Evolutionary conservation across 2,888 invertebrate genomes (phyloP).

Genomic region (Epirrita christyi): DNA sequence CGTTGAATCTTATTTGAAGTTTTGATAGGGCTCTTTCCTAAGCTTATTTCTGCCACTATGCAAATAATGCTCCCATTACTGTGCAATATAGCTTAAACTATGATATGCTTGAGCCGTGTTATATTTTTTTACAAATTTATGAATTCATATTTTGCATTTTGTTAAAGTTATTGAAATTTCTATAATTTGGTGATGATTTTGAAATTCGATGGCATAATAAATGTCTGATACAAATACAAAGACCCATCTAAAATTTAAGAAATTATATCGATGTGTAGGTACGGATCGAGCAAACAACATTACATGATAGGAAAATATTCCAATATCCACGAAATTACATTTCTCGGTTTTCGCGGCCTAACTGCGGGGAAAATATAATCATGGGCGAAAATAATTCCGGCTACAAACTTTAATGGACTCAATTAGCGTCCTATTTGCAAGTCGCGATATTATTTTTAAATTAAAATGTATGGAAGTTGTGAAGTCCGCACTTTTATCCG

Average conservation of each 20-base stretch:
- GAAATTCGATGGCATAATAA: too few relatives aligned
- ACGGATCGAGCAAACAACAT: constrained; percentile 4
- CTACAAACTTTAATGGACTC: constrained; percentile 57
- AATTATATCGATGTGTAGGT: constrained; percentile 3
- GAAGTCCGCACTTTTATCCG: constrained; percentile 61
- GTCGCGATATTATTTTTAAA: constrained; percentile 58
- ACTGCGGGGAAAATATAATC: constrained; percentile 43
- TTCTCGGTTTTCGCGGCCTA: constrained; percentile 17
- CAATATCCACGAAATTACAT: constrained; percentile 25
- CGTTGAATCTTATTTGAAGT: constrained; percentile 37
- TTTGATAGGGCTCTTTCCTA: constrained; percentile 25
- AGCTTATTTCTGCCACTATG: constrained; percentile 21
- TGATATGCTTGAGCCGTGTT: neutral
- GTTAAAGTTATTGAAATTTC: neutral
- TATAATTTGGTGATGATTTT: too few relatives aligned
- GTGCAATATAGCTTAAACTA: constrained; percentile 5
- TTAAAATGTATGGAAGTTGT: constrained; percentile 55
- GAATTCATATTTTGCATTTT: neutral
- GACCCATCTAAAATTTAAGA: neutral
- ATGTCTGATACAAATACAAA: neutral
- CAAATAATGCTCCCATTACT: constrained; percentile 26
- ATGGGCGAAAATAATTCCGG: constrained; percentile 48
- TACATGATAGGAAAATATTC: constrained; percentile 12
- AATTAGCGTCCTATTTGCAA: constrained; percentile 54
- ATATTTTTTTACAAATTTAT: neutral